Percentiles rank a stretch among this genome's conserved stretches.
Evolutionary conservation across 1,140 invertebrate species (phyloP).

Genomic region (Acyrthosiphon pisum): DNA sequence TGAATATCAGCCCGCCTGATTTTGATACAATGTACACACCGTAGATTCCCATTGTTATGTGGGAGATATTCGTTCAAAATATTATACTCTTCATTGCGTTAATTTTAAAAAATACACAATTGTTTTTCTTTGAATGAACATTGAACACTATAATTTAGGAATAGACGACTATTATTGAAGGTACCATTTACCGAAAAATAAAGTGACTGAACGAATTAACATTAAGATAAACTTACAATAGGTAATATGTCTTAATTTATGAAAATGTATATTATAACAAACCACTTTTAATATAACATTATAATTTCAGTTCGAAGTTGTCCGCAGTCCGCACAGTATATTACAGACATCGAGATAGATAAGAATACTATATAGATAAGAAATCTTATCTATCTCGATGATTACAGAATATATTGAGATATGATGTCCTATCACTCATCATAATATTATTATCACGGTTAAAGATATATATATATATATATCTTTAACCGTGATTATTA

Average conservation of each 20-base stretch:
- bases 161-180: not conserved
- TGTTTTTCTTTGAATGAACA: not conserved
- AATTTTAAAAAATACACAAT: not conserved
- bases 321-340: too few species aligned
- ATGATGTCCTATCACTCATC: too few species aligned
- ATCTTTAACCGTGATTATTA: too few species aligned
- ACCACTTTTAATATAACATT: too few species aligned
- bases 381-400: too few species aligned
- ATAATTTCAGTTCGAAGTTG: too few species aligned
- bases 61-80: not conserved
- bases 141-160: not conserved
- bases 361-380: too few species aligned
- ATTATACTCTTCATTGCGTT: not conserved
- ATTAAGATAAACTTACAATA: not conserved
- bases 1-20: conserved; percentile 95
- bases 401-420: too few species aligned
- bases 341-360: too few species aligned
- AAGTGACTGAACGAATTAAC: not conserved
- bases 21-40: conserved; percentile 96
- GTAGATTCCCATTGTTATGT: conserved; percentile 81
- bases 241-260: not conserved
- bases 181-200: not conserved
- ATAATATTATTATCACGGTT: too few species aligned
- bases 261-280: not conserved
- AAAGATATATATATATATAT: too few species aligned